Percentiles rank a stretch among this genome's conserved stretches.
Conservation (phyloP, 2,113 vertebrate species). For the Osmerus mordax region DNA sequence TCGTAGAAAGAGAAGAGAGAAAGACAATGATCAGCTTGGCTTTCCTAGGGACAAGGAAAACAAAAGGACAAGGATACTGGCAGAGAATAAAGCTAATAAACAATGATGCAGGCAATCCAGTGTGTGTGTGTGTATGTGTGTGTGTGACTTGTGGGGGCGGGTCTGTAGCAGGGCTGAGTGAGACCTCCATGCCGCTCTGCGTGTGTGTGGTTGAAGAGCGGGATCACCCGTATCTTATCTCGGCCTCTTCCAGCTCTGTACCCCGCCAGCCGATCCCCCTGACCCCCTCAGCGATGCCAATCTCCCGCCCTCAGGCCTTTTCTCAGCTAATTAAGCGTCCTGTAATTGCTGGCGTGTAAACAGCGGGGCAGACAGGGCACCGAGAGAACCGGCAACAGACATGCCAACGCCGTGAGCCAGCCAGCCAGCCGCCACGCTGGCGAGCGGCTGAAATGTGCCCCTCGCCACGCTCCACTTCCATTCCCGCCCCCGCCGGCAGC, state of each 20-base stretch:
- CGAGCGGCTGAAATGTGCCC: slow-evolving; percentile 11
- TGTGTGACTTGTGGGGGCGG: too few species aligned
- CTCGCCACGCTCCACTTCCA: slow-evolving; percentile 37
- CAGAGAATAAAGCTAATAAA: not conserved
- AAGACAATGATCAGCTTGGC: not conserved
- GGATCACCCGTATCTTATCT: not conserved
- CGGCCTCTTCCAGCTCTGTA: not conserved
- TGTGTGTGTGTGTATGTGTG: too few species aligned
- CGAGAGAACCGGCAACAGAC: slow-evolving; percentile 36
- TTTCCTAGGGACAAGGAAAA: not conserved
- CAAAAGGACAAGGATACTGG: not conserved
- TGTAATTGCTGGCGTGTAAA: slow-evolving; percentile 65
- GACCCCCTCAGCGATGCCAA: slow-evolving; percentile 62
- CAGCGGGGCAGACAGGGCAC: slow-evolving; percentile 52
- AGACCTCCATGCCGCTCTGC: slow-evolving; percentile 17
- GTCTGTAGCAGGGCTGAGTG: not conserved
- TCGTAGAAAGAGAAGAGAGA: not conserved
- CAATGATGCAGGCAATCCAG: too few species aligned
- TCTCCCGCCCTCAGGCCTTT: slow-evolving; percentile 56
- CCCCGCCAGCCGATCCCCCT: slow-evolving; percentile 2
- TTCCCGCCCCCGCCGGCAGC: not conserved
- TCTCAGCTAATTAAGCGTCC: slow-evolving; percentile 67
- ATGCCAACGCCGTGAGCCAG: slow-evolving; percentile 13
- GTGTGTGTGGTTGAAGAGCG: too few species aligned
- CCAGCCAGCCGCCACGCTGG: slow-evolving; percentile 17